A percentile compares a stretch with the other conserved stretches of the same genome.
Conservation (phyloP, 2,113 vertebrate species). For the Phrynocephalus versicolor region DNA sequence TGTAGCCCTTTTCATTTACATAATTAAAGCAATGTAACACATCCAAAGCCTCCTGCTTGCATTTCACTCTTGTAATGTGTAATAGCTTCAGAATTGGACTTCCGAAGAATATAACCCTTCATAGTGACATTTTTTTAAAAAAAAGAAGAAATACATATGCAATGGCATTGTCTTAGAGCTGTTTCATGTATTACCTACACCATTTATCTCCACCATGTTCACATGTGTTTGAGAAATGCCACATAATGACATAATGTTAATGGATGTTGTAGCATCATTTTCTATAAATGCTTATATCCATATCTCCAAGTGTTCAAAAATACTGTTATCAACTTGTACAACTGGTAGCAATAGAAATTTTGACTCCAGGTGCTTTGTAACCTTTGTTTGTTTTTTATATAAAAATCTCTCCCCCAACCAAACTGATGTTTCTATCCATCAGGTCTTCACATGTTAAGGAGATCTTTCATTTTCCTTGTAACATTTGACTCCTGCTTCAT, state of each 20-base stretch:
- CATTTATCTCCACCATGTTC: too few species aligned
- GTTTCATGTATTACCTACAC: not conserved
- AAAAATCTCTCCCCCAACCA: not conserved
- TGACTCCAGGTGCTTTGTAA: not conserved
- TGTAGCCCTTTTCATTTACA: not conserved
- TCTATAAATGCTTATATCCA: not conserved
- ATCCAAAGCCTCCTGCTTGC: not conserved
- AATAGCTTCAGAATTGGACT: not conserved
- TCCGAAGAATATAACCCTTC: not conserved
- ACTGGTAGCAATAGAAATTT: not conserved
- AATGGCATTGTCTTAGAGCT: not conserved
- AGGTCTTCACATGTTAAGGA: constrained; percentile 43
- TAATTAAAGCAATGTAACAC: constrained; percentile 9
- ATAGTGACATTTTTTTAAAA: too few species aligned
- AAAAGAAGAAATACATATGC: not conserved
- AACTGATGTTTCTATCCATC: not conserved
- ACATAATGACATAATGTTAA: not conserved
- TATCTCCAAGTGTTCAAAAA: not conserved
- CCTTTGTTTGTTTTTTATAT: not conserved
- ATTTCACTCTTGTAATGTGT: not conserved
- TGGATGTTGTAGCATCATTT: not conserved
- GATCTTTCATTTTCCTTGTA: too few species aligned
- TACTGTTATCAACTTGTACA: not conserved
- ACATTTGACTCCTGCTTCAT: constrained; percentile 39
- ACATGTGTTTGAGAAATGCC: not conserved